Evolutionary conservation across 2,888 invertebrate genomes (phyloP), one percentile per base, ranked within the genome.

Genomic region (Liposcelis brunnea): DNA sequence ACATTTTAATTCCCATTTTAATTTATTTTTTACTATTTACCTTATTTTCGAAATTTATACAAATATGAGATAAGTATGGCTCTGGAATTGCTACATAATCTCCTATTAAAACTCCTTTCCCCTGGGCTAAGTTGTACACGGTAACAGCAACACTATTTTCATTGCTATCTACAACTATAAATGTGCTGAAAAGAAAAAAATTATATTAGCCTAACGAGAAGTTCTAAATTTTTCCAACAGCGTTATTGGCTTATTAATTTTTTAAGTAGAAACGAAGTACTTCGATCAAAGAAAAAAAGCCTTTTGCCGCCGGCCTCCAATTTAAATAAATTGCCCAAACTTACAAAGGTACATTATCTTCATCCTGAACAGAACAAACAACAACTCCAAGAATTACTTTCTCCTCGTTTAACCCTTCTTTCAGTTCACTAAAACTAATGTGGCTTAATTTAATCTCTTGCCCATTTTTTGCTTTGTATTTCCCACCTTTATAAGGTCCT

Each of bases 21-120:
- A 31, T 14, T 36, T 11, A 44, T 12, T 36, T 42, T 47, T 43
- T 45, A 31, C n/a, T n/a, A 40, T 64, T 62, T 61, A 77, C 76
- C 59, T 68, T 66, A 48, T 65, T 63, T 52, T 65, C 64, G 54
- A 72, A 71, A 44, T 61, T 62, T 55, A 78, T 71, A 50, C 71
- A 61, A 19, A 81, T 73, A 45, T 67, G 60, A 32, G 71, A 68
- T 33, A 81, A 59, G 53, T 62, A 69, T 0, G 87, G 87, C 58
- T 83, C 83, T 1, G 85, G 81, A 52, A 89, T 74, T 7, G 82
- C 80, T 11, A 90, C 78, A 21, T 78, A 73, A 65, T 90, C 86
- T 1, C 87, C 87, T 48, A 89, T 81, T 49, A 83, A 81, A 44
- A 82, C 78, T 35, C 87, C 87, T 58, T 76, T 76, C 0, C 83